These are phyloP conservation scores for Abscondita cerata DNA, from an alignment of 2,888 invertebrate genomes.

Conservation along the genomic window DNA sequence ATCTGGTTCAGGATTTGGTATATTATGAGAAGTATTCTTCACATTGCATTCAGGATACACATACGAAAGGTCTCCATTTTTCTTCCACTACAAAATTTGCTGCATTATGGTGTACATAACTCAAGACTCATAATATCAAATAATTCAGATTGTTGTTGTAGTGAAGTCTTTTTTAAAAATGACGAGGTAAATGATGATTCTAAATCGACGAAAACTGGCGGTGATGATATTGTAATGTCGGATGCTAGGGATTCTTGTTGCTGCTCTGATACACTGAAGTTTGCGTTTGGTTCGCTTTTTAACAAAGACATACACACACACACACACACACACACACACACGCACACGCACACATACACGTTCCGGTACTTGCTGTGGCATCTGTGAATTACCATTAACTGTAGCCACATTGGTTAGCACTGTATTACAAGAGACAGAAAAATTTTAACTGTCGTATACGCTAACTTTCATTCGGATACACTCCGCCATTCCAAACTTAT, in stretches of 20 bases:
- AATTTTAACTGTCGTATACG: too few relatives aligned
- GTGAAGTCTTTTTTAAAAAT: not conserved
- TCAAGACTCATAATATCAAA: not conserved
- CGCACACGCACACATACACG: too few relatives aligned
- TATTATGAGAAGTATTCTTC: not conserved
- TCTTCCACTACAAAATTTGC: not conserved
- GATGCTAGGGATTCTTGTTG: not conserved
- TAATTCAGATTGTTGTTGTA: too few relatives aligned
- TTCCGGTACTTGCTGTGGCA: too few relatives aligned
- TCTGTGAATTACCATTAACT: too few relatives aligned
- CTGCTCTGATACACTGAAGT: not conserved
- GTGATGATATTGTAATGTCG: not conserved
- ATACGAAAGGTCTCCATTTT: not conserved
- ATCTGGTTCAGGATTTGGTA: not conserved
- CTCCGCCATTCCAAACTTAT: too few relatives aligned
- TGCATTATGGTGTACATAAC: not conserved
- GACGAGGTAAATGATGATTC: not conserved
- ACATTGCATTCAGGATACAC: not conserved
- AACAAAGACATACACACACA: not conserved
- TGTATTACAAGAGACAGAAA: too few relatives aligned
- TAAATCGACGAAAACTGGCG: not conserved
- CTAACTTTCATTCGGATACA: too few relatives aligned
- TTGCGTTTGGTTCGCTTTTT: not conserved
- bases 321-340: too few relatives aligned
- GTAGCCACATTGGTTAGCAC: too few relatives aligned